phyloP scores from a whole-genome alignment of 2,113 vertebrate species.

The Lamprotornis superbus region DNA sequence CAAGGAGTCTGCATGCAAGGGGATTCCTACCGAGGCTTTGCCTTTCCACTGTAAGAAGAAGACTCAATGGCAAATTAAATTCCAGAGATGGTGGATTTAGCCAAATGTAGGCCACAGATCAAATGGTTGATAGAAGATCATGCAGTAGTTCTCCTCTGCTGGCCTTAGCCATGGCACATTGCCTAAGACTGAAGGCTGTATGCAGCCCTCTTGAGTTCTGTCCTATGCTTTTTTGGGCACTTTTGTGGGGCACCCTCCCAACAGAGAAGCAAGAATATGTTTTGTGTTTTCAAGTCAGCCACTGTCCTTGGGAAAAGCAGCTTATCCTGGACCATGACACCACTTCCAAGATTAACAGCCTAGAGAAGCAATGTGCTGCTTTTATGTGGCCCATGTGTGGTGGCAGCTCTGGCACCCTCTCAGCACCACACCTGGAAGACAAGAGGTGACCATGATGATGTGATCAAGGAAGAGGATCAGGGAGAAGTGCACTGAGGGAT shows the following conservation, averaged over 20 bases:
- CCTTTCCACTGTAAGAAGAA: not conserved
- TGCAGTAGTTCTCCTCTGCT: not conserved
- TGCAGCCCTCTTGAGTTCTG: not conserved
- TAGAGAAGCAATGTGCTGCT: not conserved
- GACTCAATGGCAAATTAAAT: not conserved
- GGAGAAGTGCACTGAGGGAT: not conserved
- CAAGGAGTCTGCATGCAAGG: not conserved
- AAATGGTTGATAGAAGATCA: not conserved
- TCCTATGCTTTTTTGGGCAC: not conserved
- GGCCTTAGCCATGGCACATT: not conserved
- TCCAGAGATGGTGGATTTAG: not conserved
- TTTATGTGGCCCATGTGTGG: fast-evolving
- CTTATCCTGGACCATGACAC: not conserved
- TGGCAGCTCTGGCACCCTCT: not conserved
- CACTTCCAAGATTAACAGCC: not conserved
- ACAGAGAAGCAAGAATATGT: not conserved
- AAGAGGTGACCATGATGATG: not conserved
- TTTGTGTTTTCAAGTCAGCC: not conserved
- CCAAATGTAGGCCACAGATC: not conserved
- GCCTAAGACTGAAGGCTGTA: not conserved
- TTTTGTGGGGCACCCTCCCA: not conserved
- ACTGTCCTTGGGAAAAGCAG: not conserved
- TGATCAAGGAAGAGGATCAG: not conserved
- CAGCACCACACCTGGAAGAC: not conserved
- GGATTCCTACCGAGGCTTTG: not conserved